A percentile compares a stretch with the other conserved stretches of the same genome.
These are phyloP conservation scores for Ispidina lecontei DNA, from an alignment of 2,797 vertebrate genomes.

Conservation along the genomic window DNA sequence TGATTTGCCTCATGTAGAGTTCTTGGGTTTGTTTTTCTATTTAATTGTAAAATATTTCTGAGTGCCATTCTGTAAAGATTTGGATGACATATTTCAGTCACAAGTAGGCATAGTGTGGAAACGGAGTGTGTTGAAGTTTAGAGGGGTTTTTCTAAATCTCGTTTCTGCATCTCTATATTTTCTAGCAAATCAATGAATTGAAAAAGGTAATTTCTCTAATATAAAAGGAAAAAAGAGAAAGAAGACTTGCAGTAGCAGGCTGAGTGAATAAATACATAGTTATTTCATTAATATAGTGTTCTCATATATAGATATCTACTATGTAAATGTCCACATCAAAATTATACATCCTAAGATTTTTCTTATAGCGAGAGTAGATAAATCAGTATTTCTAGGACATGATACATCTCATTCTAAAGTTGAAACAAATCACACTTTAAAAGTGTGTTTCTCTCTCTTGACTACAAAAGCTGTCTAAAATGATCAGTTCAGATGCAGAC, in stretches of 20 bases:
- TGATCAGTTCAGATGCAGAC: not conserved
- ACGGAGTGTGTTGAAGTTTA: accelerated
- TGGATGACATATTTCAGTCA: not conserved
- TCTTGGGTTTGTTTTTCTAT: not conserved
- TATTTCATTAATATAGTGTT: not conserved
- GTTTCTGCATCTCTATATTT: not conserved
- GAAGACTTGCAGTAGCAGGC: not conserved
- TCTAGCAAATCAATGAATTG: not conserved
- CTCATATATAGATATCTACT: not conserved
- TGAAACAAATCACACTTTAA: not conserved
- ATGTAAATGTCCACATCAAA: not conserved
- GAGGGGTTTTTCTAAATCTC: not conserved
- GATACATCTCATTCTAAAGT: not conserved
- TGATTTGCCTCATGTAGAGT: not conserved
- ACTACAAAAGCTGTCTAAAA: not conserved
- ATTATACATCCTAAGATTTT: not conserved
- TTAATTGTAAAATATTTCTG: not conserved
- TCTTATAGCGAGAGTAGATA: not conserved
- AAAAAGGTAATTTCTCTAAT: not conserved
- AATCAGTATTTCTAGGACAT: not conserved
- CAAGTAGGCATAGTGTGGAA: not conserved
- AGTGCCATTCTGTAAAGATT: not conserved
- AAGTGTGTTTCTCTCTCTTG: not conserved
- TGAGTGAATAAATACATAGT: not conserved
- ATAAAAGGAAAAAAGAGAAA: not conserved